Evolutionary conservation across 2,113 vertebrate species (phyloP), one percentile per base, ranked within the genome.

Genomic region (Eidolon helvum): DNA sequence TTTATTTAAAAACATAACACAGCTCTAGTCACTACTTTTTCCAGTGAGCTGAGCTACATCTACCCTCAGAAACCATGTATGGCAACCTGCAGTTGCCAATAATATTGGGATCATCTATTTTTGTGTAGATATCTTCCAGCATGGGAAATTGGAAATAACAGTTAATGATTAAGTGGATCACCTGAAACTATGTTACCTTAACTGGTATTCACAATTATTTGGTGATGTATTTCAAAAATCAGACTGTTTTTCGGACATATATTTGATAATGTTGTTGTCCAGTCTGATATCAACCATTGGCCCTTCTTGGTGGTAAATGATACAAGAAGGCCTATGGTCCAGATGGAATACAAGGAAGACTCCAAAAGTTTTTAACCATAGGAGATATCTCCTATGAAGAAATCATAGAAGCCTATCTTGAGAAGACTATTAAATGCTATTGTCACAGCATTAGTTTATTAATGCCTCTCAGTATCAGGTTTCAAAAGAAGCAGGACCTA

Each of bases 311-410:
- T 99, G 38, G 97, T 99, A 7, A 99, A 98, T 0, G 98, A 99
- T 83, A 96, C 97, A 61, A 98, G 98, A 84, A 98, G 98, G 1
- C 98, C 98, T 0, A 98, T 98, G 83, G 98, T 99, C 1, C 97
- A 99, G 92, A 98, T 98, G 1, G 98, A 99, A 15, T 98, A 99
- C 95, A 99, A 98, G 93, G 98, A 94, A 35, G 98, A 98, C 84
- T 96, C 90, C 3, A 98, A 98, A 92, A 97, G 97, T 0, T 99
- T 98, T 96, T 98, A 98, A 71, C 98, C 98, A 57, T 98, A 98
- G 53, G 98, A 98, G 91, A 95, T 98, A 26, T 98, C 98, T 35
- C 99, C 98, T 8, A 98, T 98, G 98, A 99, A 99, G 97, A 99
- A 94, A 98, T 99, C 2, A 98, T 98, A 48, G 98, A 98, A 74